Conservation (phyloP, 2,888 invertebrate species). For the Siphlonurus alternatus region DNA sequence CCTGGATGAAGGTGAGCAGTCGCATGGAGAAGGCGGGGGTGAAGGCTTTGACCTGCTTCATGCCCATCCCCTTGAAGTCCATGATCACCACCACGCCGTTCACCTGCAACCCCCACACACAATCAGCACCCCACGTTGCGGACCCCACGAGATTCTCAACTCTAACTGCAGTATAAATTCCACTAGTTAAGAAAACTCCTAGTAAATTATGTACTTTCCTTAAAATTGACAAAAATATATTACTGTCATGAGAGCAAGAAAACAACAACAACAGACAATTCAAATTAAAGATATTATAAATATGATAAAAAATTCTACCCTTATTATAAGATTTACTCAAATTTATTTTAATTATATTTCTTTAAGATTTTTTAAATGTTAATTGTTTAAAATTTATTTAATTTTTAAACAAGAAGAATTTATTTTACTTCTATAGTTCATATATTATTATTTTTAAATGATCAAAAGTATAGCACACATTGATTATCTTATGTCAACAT, state of each 20-base stretch:
- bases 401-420: not conserved
- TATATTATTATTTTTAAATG: not conserved
- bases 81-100: slow-evolving; percentile 63
- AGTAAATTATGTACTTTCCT: too few relatives aligned
- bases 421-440: not conserved
- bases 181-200: too few relatives aligned
- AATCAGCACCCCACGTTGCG: too few relatives aligned
- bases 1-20: slow-evolving; percentile 61
- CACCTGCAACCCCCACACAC: too few relatives aligned
- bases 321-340: not conserved
- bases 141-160: too few relatives aligned
- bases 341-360: not conserved
- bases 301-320: not conserved
- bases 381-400: not conserved
- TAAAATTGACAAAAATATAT: too few relatives aligned
- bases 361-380: too few relatives aligned
- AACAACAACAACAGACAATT: too few relatives aligned
- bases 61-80: slow-evolving; percentile 62
- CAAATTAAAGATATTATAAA: not conserved
- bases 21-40: slow-evolving; percentile 58
- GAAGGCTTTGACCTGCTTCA: slow-evolving; percentile 52
- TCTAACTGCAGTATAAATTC: too few relatives aligned
- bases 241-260: too few relatives aligned
- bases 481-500: too few relatives aligned
- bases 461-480: too few relatives aligned